These are phyloP conservation scores for Rhamphomyia laevipes DNA, from an alignment of 2,888 invertebrate species.

Conservation along the genomic window DNA sequence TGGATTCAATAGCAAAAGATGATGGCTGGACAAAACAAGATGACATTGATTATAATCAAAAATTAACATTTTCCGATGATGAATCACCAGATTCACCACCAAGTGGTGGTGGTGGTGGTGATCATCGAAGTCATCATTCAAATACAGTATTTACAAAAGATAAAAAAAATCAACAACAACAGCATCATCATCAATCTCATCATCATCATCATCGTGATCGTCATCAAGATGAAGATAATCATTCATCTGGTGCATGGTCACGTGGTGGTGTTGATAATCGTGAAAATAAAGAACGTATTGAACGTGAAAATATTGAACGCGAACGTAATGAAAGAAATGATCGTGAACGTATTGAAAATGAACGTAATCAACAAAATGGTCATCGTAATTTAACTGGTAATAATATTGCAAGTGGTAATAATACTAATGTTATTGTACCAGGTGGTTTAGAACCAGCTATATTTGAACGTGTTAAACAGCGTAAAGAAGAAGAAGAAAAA, in stretches of 20 bases:
- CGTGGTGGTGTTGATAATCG: neutral
- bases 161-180: slow-evolving; percentile 10
- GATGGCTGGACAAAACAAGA: slow-evolving; percentile 88
- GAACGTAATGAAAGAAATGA: slow-evolving; percentile 19
- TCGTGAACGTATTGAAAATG: slow-evolving; percentile 26
- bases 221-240: slow-evolving; percentile 18
- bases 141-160: slow-evolving; percentile 18
- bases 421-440: slow-evolving; percentile 4
- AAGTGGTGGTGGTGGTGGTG: slow-evolving; percentile 16
- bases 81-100: slow-evolving; percentile 42
- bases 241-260: slow-evolving; percentile 8
- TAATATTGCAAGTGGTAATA: slow-evolving; percentile 15
- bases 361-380: slow-evolving; percentile 27
- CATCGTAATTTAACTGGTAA: slow-evolving; percentile 21
- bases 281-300: slow-evolving; percentile 15
- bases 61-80: slow-evolving; percentile 88
- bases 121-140: slow-evolving; percentile 16
- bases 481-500: slow-evolving; percentile 82
- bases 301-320: slow-evolving; percentile 16
- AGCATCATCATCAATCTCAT: slow-evolving; percentile 11
- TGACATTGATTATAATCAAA: slow-evolving; percentile 91
- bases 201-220: slow-evolving; percentile 12
- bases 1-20: slow-evolving; percentile 82
- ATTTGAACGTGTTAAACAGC: slow-evolving; percentile 70
- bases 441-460: slow-evolving; percentile 58